These are phyloP conservation scores for Polyergus mexicanus DNA, from an alignment of 1,140 invertebrate genomes.

Conservation along the genomic window DNA sequence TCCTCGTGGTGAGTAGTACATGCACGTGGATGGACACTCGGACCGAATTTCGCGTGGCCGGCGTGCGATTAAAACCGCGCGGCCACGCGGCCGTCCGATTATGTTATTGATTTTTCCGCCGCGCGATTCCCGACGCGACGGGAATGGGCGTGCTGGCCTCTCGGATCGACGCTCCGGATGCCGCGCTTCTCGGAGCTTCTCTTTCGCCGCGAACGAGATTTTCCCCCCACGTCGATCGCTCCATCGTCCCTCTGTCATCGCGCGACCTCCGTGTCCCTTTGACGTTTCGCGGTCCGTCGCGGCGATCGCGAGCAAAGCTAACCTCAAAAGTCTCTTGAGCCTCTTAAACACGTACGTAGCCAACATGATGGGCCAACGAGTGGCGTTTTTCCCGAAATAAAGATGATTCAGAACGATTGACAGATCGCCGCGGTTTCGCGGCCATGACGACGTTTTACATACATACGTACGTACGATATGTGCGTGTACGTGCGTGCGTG, in stretches of 20 bases:
- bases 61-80: slow-evolving; percentile 38
- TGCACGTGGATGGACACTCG: no score
- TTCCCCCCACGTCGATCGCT: not conserved
- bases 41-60: not conserved
- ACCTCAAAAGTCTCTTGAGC: slow-evolving; percentile 74
- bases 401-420: slow-evolving; percentile 80
- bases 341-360: not conserved
- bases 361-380: slow-evolving; percentile 73
- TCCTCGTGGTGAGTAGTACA: slow-evolving; percentile 72
- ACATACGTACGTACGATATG: not conserved
- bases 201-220: not conserved
- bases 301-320: slow-evolving; percentile 65
- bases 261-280: not conserved
- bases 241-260: no score
- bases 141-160: slow-evolving; percentile 76
- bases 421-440: slow-evolving; percentile 66
- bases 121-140: slow-evolving; percentile 57
- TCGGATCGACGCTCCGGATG: not conserved
- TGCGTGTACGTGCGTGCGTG: not conserved
- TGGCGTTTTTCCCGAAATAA: slow-evolving; percentile 79
- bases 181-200: not conserved
- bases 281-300: not conserved
- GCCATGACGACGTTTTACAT: not conserved
- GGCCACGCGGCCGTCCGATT: slow-evolving; percentile 50
- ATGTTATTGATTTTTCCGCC: slow-evolving; percentile 73